Base-by-base conservation (phyloP, 2,797 vertebrate genomes). In the Tarsius wallacei region DNA sequence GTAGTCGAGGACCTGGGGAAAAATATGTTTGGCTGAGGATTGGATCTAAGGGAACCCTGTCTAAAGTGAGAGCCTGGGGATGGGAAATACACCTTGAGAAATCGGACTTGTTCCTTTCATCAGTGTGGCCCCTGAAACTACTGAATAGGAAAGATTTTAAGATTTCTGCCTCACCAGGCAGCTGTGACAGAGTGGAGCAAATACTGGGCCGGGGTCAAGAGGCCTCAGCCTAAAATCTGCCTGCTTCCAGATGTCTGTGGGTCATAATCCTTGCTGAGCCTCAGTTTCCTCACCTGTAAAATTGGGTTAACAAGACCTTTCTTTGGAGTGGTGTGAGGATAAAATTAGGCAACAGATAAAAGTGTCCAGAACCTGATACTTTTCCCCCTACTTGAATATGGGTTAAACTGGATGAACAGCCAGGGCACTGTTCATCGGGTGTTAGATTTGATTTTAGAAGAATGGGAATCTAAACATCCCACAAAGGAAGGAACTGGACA, bases 1-100 rank as follows among this genome's bases (percentile, higher is more conserved):
- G 61, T 99, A 99, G 98, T 99, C 98, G 91, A 99, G 99, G 19
- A 99, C 96, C 99, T 99, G 98, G 91, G 92, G 90, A 98, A 88
- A 98, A 94, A 87, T 12, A 96, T 3, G 15, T 74, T 83, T 91
- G 81, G 42, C 73, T 97, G 82, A 98, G 53, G 78, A 90, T 24
- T 83, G 55, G 74, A 68, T 49, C 24, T 47, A 14, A 80, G 76
- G 24, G 55, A 24, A 73, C 77, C 51, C 71, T 71, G 53, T 53
- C 31, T 91, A 66, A 64, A 84, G 51, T 91, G 59, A 76, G 51
- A 64, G 47, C 8, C 57, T 64, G 33, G n/a, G 33, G 28, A 42
- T 61, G 57, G 36, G 31, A 24, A 71, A 47, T 28, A 26, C 2
- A 24, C 33, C 57, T 51, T 7, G 28, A 55, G 19, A 28, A 33